Percentiles rank a stretch among this genome's conserved stretches.
Evolutionary conservation across 92 coral and sea anemone genomes (phyloP).

Genomic region (Nematostella vectensis): DNA sequence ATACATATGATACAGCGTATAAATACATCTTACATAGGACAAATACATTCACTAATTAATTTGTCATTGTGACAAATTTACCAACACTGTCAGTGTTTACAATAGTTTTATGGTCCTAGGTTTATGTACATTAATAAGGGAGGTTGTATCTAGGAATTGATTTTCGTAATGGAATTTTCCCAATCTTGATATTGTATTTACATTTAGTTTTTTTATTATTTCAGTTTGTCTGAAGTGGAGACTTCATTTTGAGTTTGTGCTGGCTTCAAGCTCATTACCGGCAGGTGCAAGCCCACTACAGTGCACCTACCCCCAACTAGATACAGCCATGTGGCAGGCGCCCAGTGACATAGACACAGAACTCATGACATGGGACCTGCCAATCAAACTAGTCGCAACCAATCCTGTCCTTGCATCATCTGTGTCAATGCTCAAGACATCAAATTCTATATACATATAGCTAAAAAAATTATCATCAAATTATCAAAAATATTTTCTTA

Average conservation of each 20-base stretch:
- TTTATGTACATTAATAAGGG: no score
- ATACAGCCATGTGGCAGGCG: slow-evolving; percentile 84
- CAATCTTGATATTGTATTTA: no score
- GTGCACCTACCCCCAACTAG: slow-evolving; percentile 49
- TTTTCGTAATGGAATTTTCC: no score
- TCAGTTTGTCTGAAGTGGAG: slow-evolving; percentile 90
- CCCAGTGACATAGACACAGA: slow-evolving; percentile 75
- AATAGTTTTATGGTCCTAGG: no score
- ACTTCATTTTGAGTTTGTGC: slow-evolving; percentile 93
- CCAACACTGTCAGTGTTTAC: no score
- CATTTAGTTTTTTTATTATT: neutral
- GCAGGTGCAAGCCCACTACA: slow-evolving; percentile 75
- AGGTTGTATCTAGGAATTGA: no score
- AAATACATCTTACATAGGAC: no score
- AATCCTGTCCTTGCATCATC: slow-evolving; percentile 95
- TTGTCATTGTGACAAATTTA: no score
- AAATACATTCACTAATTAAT: no score
- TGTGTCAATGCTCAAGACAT: slow-evolving; percentile 63
- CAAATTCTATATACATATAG: slow-evolving; percentile 59
- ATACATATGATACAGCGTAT: no score
- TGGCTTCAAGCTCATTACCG: slow-evolving; percentile 55
- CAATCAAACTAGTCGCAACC: slow-evolving; percentile 80
- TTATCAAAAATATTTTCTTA: slow-evolving; percentile 7
- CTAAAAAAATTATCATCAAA: neutral
- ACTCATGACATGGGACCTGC: slow-evolving; percentile 94